A percentile compares a stretch with the other conserved stretches of the same genome.
phyloP scores from a whole-genome alignment of 2,797 vertebrate species.

The Myotis pilosus region DNA sequence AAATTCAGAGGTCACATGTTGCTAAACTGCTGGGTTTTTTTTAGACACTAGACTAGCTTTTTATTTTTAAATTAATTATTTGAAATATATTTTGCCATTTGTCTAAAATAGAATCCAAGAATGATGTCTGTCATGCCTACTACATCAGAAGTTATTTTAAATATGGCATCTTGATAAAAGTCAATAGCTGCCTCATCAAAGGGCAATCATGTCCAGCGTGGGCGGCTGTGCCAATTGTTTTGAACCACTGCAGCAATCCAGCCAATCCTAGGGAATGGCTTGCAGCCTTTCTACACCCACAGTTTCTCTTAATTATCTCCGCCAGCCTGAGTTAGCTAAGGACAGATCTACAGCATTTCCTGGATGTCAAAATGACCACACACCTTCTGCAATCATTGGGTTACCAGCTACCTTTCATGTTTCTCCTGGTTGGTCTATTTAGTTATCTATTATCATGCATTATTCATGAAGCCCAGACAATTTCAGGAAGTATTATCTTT shows the following conservation, averaged over 20 bases:
- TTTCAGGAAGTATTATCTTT: constrained; percentile 70
- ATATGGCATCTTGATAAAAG: constrained; percentile 85
- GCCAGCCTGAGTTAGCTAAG: constrained; percentile 87
- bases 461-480: constrained; percentile 73
- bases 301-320: constrained; percentile 88
- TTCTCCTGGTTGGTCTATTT: constrained; percentile 80
- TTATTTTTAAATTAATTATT: constrained; percentile 70
- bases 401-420: constrained; percentile 80
- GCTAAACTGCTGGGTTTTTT: constrained; percentile 23
- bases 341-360: constrained; percentile 87
- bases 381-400: constrained; percentile 86
- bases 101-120: constrained; percentile 79
- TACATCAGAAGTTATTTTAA: constrained; percentile 86
- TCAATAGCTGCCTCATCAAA: constrained; percentile 86
- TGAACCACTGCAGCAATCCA: constrained; percentile 85
- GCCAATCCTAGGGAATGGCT: constrained; percentile 82
- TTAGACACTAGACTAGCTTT: constrained; percentile 47
- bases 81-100: constrained; percentile 79
- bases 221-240: constrained; percentile 86
- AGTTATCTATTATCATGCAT: constrained; percentile 81
- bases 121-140: constrained; percentile 81
- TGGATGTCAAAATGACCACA: constrained; percentile 87
- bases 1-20: constrained; percentile 54
- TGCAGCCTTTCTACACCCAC: constrained; percentile 85
- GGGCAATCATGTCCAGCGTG: constrained; percentile 84